Evolutionary conservation across 2,888 invertebrate species (phyloP), one percentile per base, ranked within the genome.

Genomic region (Celastrina argiolus): DNA sequence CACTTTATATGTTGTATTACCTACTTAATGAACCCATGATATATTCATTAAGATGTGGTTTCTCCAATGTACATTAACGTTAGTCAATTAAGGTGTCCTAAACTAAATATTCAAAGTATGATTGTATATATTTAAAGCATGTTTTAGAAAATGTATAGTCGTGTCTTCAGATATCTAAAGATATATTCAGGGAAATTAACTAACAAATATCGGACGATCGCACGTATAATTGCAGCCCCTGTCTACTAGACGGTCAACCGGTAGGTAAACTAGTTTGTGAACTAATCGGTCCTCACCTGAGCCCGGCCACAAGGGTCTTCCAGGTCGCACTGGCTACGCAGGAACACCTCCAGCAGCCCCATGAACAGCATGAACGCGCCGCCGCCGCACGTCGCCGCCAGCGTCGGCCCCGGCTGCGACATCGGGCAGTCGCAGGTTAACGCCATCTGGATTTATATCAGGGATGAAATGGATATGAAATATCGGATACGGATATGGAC

Each of bases 301-400:
- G 96, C 94, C 66, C 96, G 91, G 14, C 96, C 95, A 77, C 97
- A 97, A 0, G 97, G 97, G 84, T 97, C 97, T 77, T 97, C 97
- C 72, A 97, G 88, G 81, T 97, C 97, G 78, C 97, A 97, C 80
- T 97, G 97, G 71, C 96, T 96, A 65, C 96, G 90, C 67, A 97
- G 91, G 83, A 97, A 97, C 7, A 97, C 97, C 80, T 97, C 97
- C 58, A 97, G 92, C 3, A 97, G 92, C 1, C 97, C 96, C 97
- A 97, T 97, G 87, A 97, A 97, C 58, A 97, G 93, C 96, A 97
- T 96, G 82, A 95, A 97, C 51, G 95, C 94, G 66, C 95, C 94
- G 28, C 97, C 97, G 10, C 97, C 96, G 81, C 97, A 97, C 65
- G 96, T 95, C 67, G 95, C 93, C 45, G 97, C 96, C 75, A 97